Evolutionary conservation across 1,140 invertebrate species (phyloP).

Genomic region (Bombus superbus): DNA sequence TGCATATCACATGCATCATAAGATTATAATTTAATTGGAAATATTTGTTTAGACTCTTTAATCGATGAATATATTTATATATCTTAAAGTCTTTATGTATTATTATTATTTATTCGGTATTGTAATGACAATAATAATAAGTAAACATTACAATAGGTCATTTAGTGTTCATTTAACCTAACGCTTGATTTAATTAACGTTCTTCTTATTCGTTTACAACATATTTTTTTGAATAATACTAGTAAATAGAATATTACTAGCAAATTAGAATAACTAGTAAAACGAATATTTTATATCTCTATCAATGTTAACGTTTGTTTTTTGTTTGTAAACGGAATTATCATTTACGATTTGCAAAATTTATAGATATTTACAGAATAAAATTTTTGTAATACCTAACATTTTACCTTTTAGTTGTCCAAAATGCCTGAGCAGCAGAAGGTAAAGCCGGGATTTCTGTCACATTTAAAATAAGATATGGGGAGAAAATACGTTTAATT

Average conservation of each 20-base stretch:
- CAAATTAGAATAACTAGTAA: background rate
- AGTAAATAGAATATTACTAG: background rate
- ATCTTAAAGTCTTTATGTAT: background rate
- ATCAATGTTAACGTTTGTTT: background rate
- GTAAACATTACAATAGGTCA: background rate
- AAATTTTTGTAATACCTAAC: constrained; percentile 20
- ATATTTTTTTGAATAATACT: background rate
- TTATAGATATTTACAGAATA: background rate
- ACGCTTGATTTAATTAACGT: background rate
- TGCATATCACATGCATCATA: background rate
- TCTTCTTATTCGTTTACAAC: background rate
- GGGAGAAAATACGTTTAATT: background rate
- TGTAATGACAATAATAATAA: background rate
- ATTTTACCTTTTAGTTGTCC: background rate
- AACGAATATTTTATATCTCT: background rate
- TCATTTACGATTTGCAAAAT: background rate
- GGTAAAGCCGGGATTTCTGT: constrained; percentile 21
- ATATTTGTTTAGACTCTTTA: background rate
- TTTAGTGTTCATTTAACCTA: background rate
- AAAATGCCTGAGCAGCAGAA: constrained; percentile 59
- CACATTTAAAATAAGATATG: constrained; percentile 27
- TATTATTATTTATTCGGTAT: background rate
- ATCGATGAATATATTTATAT: background rate
- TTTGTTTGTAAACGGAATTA: constrained; percentile 12
- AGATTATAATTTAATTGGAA: background rate